Evolutionary conservation across 1,140 invertebrate genomes (phyloP).

Genomic region (Fopius arisanus): DNA sequence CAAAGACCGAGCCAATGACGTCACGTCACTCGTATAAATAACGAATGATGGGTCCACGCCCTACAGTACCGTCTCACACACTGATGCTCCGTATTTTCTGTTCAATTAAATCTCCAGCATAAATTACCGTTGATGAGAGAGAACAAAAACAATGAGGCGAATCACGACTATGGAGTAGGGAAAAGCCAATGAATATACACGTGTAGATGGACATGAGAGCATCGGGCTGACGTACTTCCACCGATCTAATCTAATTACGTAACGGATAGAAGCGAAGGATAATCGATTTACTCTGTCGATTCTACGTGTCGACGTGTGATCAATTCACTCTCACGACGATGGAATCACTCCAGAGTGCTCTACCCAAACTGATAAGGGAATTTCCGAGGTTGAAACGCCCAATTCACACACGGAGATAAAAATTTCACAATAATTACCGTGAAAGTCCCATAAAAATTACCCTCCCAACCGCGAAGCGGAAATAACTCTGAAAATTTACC

Average conservation of each 20-base stretch:
- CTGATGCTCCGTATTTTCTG: background rate
- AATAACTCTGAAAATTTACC: too few relatives aligned
- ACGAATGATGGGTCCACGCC: background rate
- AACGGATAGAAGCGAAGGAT: constrained; percentile 28
- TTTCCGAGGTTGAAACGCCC: too few relatives aligned
- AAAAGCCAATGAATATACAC: background rate
- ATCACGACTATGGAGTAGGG: background rate
- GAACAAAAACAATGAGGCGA: background rate
- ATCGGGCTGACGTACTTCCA: constrained; percentile 21
- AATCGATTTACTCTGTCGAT: constrained; percentile 29
- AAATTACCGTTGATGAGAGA: background rate
- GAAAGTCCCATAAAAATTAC: too few relatives aligned
- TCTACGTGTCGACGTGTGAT: constrained; percentile 26
- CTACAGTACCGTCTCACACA: background rate
- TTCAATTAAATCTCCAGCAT: background rate
- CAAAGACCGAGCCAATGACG: constrained; percentile 44
- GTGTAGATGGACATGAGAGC: background rate
- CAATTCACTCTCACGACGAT: constrained; percentile 3
- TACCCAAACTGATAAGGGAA: too few relatives aligned
- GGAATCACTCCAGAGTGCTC: too few relatives aligned
- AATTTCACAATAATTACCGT: too few relatives aligned
- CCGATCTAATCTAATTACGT: constrained; percentile 27
- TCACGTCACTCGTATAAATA: constrained; percentile 12
- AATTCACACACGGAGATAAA: too few relatives aligned
- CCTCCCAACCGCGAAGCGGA: too few relatives aligned